Base-by-base conservation (phyloP, 2,888 invertebrate species). In the Zaprionus bogoriensis region DNA sequence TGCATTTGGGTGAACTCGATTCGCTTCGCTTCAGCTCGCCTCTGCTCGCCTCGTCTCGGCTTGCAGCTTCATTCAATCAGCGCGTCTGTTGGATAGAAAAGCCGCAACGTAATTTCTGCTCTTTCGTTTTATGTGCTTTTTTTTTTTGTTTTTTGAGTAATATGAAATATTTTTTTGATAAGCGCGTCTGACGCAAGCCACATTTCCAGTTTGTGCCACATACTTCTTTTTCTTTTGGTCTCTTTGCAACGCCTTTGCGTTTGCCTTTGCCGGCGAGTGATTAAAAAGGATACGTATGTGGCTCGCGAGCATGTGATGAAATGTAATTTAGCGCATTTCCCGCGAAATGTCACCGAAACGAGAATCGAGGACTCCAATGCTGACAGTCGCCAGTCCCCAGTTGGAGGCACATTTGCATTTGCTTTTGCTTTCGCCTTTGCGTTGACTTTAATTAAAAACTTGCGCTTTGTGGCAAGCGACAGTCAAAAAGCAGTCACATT, bases 391-490 rank as follows among this genome's bases (percentile, higher is more conserved):
- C 30, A 6, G 12, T 12, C 30, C 32, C 32, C 14, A 30, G 30
- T 30, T 30, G 30, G 9, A 28, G 41, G n/a, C n/a, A n/a, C n/a
- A n/a, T n/a, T 69, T 36, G 58, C 51, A 27, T 14, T 54, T 23
- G 55, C 50, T 60, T 51, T 46, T 39, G 60, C 30, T 58, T 59
- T 53, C 69, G 59, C 61, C 57, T 67, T 65, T 32, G 61, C 64
- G 61, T 83, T 77, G 77, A 68, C 77, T 77, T 88, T 89, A 88
- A 89, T 88, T 89, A 88, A 88, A 88, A 88, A 88, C 77, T 87
- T 85, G 74, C 67, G 79, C 83, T 85, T 89, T 87, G 78, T 74
- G 74, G 65, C 64, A 52, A 54, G 60, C 52, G 42, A 77, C 70
- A 84, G 79, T 57, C 80, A 61, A 71, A n/a, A 66, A 85, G 71